Evolutionary conservation across 2,797 vertebrate species (phyloP).

Genomic region (Antennarius maculatus): DNA sequence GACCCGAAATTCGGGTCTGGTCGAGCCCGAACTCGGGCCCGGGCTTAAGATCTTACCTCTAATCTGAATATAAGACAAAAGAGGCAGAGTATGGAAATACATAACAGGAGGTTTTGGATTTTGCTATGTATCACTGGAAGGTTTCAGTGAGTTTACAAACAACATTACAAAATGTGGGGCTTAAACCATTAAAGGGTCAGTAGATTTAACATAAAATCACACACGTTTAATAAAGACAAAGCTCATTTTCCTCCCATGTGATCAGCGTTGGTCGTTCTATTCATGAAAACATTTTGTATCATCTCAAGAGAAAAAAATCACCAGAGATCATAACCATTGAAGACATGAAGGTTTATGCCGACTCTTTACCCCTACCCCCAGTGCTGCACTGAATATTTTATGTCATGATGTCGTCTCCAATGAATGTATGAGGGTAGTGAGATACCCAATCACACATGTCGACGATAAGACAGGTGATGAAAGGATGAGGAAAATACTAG

Average conservation of each 20-base stretch:
- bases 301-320: slow-evolving; percentile 45
- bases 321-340: slow-evolving; percentile 32
- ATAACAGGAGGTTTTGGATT: too few relatives aligned
- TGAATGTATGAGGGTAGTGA: slow-evolving; percentile 49
- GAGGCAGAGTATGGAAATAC: too few relatives aligned
- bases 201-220: background rate
- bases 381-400: slow-evolving; percentile 36
- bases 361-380: slow-evolving; percentile 1
- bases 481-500: slow-evolving; percentile 50
- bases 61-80: too few relatives aligned
- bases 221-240: background rate
- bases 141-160: too few relatives aligned
- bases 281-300: slow-evolving; percentile 15
- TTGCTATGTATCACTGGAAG: too few relatives aligned
- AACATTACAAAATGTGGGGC: too few relatives aligned
- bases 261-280: background rate
- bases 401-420: slow-evolving; percentile 61
- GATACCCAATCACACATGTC: slow-evolving; percentile 32
- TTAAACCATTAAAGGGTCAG: background rate
- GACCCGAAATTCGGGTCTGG: too few relatives aligned
- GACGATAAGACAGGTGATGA: slow-evolving; percentile 48
- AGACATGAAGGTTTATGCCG: slow-evolving; percentile 10
- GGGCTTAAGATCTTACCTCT: too few relatives aligned
- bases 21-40: too few relatives aligned
- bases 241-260: slow-evolving; percentile 9